Conservation (phyloP, 2,113 vertebrate species). For the Thymallus thymallus region DNA sequence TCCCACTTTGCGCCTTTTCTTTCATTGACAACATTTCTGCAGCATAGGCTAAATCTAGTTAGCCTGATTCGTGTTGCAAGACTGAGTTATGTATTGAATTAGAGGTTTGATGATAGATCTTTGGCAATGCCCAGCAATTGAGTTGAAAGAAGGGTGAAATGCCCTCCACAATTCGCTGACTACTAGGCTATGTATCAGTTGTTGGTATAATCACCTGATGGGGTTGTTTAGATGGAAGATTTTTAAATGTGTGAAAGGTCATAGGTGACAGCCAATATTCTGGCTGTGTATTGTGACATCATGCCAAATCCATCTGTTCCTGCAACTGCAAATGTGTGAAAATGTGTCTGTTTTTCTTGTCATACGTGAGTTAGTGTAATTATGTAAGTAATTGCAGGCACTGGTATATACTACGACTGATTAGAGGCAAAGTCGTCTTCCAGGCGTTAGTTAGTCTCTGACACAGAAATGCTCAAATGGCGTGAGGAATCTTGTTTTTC, state of each 20-base stretch:
- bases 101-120: no score
- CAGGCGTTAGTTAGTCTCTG: conserved; percentile 33
- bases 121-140: no score
- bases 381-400: conserved; percentile 70
- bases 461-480: conserved; percentile 49
- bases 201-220: conserved; percentile 43
- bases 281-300: conserved; percentile 56
- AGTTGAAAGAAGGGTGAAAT: no score
- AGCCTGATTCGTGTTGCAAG: no score
- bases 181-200: not conserved
- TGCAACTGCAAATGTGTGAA: conserved; percentile 20
- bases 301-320: conserved; percentile 55
- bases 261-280: no score
- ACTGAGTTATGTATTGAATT: no score
- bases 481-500: conserved; percentile 61
- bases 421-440: conserved; percentile 64
- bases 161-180: no score
- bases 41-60: no score
- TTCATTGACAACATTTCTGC: no score
- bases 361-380: conserved; percentile 69
- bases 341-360: conserved; percentile 47
- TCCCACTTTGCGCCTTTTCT: not conserved
- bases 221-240: no score
- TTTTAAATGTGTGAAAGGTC: no score
- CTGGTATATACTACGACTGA: conserved; percentile 58